Conservation (phyloP, 2,888 invertebrate genomes). For the Drosophila mettleri region DNA sequence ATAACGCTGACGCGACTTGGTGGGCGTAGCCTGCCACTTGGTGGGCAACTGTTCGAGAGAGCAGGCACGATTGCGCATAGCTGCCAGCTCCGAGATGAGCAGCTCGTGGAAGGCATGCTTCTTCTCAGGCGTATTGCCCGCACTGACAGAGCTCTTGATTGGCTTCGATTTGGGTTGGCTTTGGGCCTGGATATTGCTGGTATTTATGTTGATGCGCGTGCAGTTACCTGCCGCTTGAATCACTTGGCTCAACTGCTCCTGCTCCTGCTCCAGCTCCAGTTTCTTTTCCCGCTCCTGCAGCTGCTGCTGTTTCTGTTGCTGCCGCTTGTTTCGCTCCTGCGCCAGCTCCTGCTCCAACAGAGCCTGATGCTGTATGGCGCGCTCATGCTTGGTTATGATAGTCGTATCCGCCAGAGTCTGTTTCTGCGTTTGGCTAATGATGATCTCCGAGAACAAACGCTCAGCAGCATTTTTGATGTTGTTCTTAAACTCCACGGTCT, state of each 20-base stretch:
- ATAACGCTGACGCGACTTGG: constrained; percentile 67
- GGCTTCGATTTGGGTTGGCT: constrained; percentile 24
- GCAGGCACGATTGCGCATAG: constrained; percentile 86
- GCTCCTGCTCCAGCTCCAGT: constrained; percentile 24
- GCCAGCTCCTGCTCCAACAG: constrained; percentile 71
- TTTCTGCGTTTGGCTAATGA: constrained; percentile 82
- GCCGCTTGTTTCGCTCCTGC: constrained; percentile 46
- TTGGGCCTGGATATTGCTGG: constrained; percentile 14
- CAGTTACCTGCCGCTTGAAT: constrained; percentile 73
- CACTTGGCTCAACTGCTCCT: constrained; percentile 45
- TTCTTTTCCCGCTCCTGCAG: constrained; percentile 24
- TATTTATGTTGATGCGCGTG: constrained; percentile 79
- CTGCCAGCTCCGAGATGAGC: constrained; percentile 89
- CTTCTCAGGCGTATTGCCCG: constrained; percentile 82
- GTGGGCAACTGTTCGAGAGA: constrained; percentile 82
- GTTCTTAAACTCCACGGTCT: constrained; percentile 84
- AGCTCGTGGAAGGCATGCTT: constrained; percentile 87
- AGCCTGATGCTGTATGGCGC: constrained; percentile 77
- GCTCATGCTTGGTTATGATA: constrained; percentile 81
- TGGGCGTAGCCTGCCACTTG: constrained; percentile 53
- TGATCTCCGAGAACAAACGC: constrained; percentile 84
- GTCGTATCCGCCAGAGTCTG: constrained; percentile 65
- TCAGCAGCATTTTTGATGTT: constrained; percentile 85
- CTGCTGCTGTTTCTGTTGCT: constrained; percentile 16
- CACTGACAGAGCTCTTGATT: constrained; percentile 63